Conservation (phyloP, 2,888 invertebrate species). For the Doris montereyensis region DNA sequence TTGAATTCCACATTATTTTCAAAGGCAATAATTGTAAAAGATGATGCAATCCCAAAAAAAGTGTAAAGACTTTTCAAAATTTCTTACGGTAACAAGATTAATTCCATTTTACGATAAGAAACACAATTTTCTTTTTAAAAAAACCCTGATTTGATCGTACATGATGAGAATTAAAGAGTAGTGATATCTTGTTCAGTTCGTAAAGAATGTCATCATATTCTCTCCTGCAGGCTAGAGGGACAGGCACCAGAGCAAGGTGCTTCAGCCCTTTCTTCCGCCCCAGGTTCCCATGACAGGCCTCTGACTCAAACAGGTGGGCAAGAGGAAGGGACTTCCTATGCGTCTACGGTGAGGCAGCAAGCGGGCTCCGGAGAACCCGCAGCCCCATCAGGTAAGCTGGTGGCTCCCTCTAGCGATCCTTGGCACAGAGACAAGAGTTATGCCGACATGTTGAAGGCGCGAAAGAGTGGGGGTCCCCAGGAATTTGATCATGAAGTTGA, state of each 20-base stretch:
- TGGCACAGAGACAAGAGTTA: constrained; percentile 56
- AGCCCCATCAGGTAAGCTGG: constrained; percentile 42
- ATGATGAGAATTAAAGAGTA: too few relatives aligned
- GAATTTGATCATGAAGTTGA: constrained; percentile 40
- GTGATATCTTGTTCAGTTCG: too few relatives aligned
- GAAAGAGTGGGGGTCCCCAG: constrained; percentile 58
- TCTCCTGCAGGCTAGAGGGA: constrained; percentile 60
- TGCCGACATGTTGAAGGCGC: constrained; percentile 60
- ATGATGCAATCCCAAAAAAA: too few relatives aligned
- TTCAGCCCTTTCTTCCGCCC: constrained; percentile 44
- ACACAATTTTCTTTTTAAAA: too few relatives aligned
- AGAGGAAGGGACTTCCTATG: constrained; percentile 50
- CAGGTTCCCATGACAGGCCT: constrained; percentile 55
- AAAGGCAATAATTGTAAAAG: too few relatives aligned
- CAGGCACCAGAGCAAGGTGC: constrained; percentile 52
- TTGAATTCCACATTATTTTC: too few relatives aligned
- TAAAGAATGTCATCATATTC: too few relatives aligned
- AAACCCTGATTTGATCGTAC: too few relatives aligned
- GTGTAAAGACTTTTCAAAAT: too few relatives aligned
- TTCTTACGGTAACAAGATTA: too few relatives aligned
- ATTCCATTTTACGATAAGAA: too few relatives aligned
- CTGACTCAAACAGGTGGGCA: constrained; percentile 51
- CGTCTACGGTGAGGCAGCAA: constrained; percentile 52
- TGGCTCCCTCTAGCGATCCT: constrained; percentile 21
- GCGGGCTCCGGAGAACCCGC: not conserved